A percentile compares a stretch with the other conserved stretches of the same genome.
phyloP scores from a whole-genome alignment of 2,888 invertebrate genomes.

The Lamproptera curius region DNA sequence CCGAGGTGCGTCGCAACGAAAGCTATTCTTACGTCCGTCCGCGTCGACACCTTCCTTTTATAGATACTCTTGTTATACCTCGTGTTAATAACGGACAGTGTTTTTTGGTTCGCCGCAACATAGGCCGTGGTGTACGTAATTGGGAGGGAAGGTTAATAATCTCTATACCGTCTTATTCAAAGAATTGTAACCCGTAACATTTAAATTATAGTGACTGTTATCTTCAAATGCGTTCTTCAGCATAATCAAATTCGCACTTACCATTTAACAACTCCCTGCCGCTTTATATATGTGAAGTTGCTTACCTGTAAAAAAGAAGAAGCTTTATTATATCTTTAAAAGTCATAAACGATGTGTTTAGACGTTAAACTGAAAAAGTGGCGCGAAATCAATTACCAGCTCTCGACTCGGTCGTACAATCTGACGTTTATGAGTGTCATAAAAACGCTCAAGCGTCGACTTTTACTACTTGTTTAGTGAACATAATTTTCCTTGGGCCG shows the following conservation, averaged over 20 bases:
- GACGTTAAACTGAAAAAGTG: slow-evolving; percentile 46
- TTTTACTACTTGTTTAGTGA: slow-evolving; percentile 80
- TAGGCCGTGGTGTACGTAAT: too few relatives aligned
- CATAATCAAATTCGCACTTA: too few relatives aligned
- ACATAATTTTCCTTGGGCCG: slow-evolving; percentile 79
- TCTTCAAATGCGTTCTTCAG: too few relatives aligned
- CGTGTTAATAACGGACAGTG: too few relatives aligned
- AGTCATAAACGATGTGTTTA: slow-evolving; percentile 39
- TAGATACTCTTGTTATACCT: slow-evolving; percentile 53
- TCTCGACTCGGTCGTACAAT: slow-evolving; percentile 73
- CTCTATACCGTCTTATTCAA: too few relatives aligned
- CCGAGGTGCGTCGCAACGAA: slow-evolving; percentile 46
- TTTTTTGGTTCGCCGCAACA: too few relatives aligned
- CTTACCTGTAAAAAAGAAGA: slow-evolving; percentile 61
- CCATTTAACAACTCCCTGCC: slow-evolving; percentile 48
- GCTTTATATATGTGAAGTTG: slow-evolving; percentile 43
- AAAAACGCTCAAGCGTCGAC: slow-evolving; percentile 80
- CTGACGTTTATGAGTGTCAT: slow-evolving; percentile 79
- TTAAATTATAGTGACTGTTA: too few relatives aligned
- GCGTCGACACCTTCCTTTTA: slow-evolving; percentile 50
- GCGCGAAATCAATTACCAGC: slow-evolving; percentile 66
- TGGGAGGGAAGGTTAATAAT: too few relatives aligned
- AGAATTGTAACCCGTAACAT: too few relatives aligned
- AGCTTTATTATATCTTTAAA: slow-evolving; percentile 42
- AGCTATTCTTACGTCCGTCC: slow-evolving; percentile 72